phyloP scores from a whole-genome alignment of 2,797 vertebrate species.

The Paedocypris micromegethes region DNA sequence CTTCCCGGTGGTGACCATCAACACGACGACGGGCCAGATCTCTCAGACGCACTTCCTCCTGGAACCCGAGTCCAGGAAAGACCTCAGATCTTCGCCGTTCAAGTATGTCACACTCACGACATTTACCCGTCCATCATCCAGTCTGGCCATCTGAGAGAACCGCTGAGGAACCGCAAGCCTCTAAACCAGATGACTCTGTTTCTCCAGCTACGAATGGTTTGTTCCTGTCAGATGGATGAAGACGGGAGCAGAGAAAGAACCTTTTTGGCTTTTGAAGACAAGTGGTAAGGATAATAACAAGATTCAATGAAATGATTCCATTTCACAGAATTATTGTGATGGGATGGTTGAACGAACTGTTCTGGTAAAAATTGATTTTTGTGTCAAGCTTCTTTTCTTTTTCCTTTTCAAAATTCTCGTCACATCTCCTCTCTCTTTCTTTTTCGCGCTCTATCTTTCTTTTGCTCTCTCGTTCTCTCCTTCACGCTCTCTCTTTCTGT shows the following conservation, averaged over 20 bases:
- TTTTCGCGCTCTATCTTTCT: too few relatives aligned
- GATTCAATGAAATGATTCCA: too few relatives aligned
- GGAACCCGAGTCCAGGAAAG: conserved; percentile 62
- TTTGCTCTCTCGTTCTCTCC: too few relatives aligned
- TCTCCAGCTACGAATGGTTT: conserved; percentile 80
- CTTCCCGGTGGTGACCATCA: conserved; percentile 78
- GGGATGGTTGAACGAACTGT: too few relatives aligned
- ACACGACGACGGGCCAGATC: conserved; percentile 60
- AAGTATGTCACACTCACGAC: conserved; percentile 61
- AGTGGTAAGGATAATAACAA: conserved; percentile 46
- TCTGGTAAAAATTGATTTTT: too few relatives aligned
- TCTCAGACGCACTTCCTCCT: conserved; percentile 83
- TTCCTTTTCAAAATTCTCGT: too few relatives aligned
- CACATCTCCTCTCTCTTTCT: too few relatives aligned
- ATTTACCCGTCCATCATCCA: neutral
- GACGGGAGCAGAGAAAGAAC: rapidly evolving
- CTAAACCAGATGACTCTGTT: neutral
- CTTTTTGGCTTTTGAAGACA: conserved; percentile 59
- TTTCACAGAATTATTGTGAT: too few relatives aligned
- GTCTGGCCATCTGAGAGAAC: too few relatives aligned
- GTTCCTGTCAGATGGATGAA: conserved; percentile 75
- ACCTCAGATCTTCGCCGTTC: conserved; percentile 64
- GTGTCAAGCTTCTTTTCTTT: too few relatives aligned
- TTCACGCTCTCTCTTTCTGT: too few relatives aligned
- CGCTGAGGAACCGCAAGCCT: neutral